Conservation (phyloP, 2,797 vertebrate species). For the Falco naumanni region DNA sequence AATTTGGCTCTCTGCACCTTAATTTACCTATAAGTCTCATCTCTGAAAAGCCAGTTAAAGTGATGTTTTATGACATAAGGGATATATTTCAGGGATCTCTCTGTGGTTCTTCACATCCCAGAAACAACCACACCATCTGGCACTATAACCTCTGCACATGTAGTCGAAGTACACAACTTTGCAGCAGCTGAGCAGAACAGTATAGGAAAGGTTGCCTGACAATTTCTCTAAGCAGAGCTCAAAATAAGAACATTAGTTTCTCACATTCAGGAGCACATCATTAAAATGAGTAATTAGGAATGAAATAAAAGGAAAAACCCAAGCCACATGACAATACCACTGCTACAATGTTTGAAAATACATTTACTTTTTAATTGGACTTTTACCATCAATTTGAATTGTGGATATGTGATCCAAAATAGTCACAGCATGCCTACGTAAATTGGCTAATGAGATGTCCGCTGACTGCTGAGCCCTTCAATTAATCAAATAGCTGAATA, state of each 20-base stretch:
- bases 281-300: conserved; percentile 60
- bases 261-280: conserved; percentile 27
- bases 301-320: conserved; percentile 39
- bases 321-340: conserved; percentile 40
- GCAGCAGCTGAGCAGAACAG: conserved; percentile 16
- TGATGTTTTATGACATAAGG: conserved; percentile 41
- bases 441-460: conserved; percentile 78
- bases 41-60: conserved; percentile 36
- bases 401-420: conserved; percentile 61
- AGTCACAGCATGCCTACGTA: conserved; percentile 69
- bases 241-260: conserved; percentile 10
- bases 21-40: conserved; percentile 20
- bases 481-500: conserved; percentile 72
- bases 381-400: conserved; percentile 57
- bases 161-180: conserved; percentile 23
- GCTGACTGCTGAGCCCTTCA: conserved; percentile 64
- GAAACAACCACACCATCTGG: conserved; percentile 48
- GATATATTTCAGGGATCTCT: conserved; percentile 32
- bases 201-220: conserved; percentile 23
- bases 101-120: conserved; percentile 32
- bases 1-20: conserved; percentile 15
- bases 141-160: conserved; percentile 47
- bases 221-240: conserved; percentile 16
- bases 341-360: conserved; percentile 55
- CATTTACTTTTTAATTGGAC: conserved; percentile 76